Evolutionary conservation across 2,797 vertebrate species (phyloP).

Genomic region (Paratrypauchen microcephalus): DNA sequence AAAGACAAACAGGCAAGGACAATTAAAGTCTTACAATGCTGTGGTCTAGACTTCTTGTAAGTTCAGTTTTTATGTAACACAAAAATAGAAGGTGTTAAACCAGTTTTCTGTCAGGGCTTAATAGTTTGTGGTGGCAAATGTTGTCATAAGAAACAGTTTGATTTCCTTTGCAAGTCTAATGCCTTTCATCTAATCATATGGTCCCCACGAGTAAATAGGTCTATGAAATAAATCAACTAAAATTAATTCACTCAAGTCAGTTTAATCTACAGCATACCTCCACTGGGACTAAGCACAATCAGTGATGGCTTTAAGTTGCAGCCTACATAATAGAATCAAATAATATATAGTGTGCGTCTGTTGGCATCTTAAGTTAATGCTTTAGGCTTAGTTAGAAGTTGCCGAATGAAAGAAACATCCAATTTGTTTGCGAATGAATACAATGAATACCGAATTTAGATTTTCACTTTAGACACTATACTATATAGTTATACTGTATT

Average conservation of each 20-base stretch:
- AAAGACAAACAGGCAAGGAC: slow-evolving; percentile 3
- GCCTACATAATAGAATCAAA: slow-evolving; percentile 24
- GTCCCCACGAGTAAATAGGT: neutral
- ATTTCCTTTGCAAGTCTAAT: slow-evolving; percentile 14
- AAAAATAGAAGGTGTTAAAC: neutral
- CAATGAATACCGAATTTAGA: too few relatives aligned
- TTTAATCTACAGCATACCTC: slow-evolving; percentile 22
- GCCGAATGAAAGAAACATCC: neutral
- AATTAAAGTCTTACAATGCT: neutral
- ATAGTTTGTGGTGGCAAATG: neutral
- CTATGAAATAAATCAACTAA: slow-evolving; percentile 8
- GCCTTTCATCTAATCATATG: slow-evolving; percentile 23
- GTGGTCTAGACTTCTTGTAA: neutral
- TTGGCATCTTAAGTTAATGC: neutral
- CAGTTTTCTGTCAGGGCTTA: neutral
- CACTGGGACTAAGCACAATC: slow-evolving; percentile 12
- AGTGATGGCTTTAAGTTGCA: slow-evolving; percentile 27
- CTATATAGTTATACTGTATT: too few relatives aligned
- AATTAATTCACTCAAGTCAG: slow-evolving; percentile 26
- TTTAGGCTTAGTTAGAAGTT: slow-evolving; percentile 8
- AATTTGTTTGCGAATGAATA: neutral
- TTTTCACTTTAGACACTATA: too few relatives aligned
- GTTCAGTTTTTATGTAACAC: neutral
- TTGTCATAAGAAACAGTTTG: slow-evolving; percentile 2
- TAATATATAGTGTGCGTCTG: neutral